These are phyloP conservation scores for Agriopis marginaria DNA, from an alignment of 2,888 invertebrate genomes.

Conservation along the genomic window DNA sequence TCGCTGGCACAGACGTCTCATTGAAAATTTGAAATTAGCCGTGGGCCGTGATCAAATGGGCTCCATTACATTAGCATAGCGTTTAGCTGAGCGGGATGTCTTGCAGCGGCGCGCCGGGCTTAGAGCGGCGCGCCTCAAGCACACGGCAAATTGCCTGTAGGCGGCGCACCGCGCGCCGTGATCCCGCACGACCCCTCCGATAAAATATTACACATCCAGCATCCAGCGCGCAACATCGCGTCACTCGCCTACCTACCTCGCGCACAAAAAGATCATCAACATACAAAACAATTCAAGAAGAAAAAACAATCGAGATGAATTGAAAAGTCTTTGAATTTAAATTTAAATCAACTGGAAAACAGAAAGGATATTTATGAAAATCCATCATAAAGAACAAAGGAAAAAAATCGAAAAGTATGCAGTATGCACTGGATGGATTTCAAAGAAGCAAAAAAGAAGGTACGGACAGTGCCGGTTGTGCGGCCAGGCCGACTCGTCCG, in stretches of 20 bases:
- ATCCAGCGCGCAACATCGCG: slow-evolving; percentile 50
- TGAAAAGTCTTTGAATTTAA: slow-evolving; percentile 68
- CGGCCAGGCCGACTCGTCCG: slow-evolving; percentile 55
- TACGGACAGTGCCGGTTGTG: slow-evolving; percentile 45
- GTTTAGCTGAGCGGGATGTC: slow-evolving; percentile 77
- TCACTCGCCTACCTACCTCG: slow-evolving; percentile 37
- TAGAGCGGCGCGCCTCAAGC: slow-evolving; percentile 66
- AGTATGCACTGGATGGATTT: slow-evolving; percentile 59
- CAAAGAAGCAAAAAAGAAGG: slow-evolving; percentile 61
- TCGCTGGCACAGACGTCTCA: slow-evolving; percentile 75
- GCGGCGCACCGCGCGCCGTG: slow-evolving; percentile 72
- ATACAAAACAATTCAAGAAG: slow-evolving; percentile 44
- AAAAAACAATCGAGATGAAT: slow-evolving; percentile 49
- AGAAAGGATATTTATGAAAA: slow-evolving; percentile 75
- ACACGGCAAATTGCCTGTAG: slow-evolving; percentile 79
- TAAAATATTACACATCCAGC: slow-evolving; percentile 76
- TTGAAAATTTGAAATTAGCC: slow-evolving; percentile 81
- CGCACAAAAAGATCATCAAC: slow-evolving; percentile 44
- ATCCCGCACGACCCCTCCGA: slow-evolving; percentile 78
- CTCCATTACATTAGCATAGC: slow-evolving; percentile 84
- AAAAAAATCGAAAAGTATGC: slow-evolving; percentile 70
- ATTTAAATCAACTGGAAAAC: slow-evolving; percentile 81
- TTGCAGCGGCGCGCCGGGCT: slow-evolving; percentile 55
- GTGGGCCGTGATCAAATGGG: slow-evolving; percentile 82
- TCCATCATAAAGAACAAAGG: slow-evolving; percentile 74